A percentile compares a stretch with the other conserved stretches of the same genome.
These are phyloP conservation scores for Nomia melanderi DNA, from an alignment of 1,140 invertebrate species.

Conservation along the genomic window DNA sequence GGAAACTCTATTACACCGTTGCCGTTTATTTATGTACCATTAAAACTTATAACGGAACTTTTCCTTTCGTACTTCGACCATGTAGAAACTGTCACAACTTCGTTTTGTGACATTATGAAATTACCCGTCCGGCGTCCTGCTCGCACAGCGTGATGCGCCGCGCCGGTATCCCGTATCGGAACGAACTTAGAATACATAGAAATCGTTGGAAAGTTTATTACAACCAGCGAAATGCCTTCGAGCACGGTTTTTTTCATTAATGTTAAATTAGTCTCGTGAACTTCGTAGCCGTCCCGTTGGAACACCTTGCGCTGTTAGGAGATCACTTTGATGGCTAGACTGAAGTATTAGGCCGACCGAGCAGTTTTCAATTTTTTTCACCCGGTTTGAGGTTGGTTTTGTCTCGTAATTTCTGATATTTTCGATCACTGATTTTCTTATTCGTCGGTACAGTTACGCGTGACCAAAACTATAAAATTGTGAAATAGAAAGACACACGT, in stretches of 20 bases:
- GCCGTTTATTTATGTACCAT: slow-evolving; percentile 64
- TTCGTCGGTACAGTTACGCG: too few relatives aligned
- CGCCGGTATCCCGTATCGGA: slow-evolving; percentile 4
- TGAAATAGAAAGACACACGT: too few relatives aligned
- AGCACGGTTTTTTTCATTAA: not conserved
- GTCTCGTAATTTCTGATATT: too few relatives aligned
- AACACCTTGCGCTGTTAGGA: too few relatives aligned
- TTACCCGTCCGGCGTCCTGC: slow-evolving; percentile 43
- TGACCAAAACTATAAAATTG: too few relatives aligned
- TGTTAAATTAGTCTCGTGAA: not conserved
- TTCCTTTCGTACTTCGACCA: slow-evolving; percentile 38
- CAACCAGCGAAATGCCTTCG: not conserved
- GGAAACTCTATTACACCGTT: slow-evolving; percentile 61
- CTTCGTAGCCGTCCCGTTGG: too few relatives aligned
- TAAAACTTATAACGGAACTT: slow-evolving; percentile 63
- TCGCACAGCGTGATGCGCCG: slow-evolving; percentile 4
- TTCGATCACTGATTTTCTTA: too few relatives aligned
- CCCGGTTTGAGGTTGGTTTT: too few relatives aligned
- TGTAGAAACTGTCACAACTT: slow-evolving; percentile 53
- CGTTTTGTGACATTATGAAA: slow-evolving; percentile 45
- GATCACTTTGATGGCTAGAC: too few relatives aligned
- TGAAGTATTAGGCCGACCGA: too few relatives aligned
- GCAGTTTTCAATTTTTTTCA: too few relatives aligned
- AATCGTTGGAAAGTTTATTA: slow-evolving; percentile 35
- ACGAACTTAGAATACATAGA: slow-evolving; percentile 26